Conservation (phyloP, 2,797 vertebrate genomes). For the Eurystomus glaucurus region DNA sequence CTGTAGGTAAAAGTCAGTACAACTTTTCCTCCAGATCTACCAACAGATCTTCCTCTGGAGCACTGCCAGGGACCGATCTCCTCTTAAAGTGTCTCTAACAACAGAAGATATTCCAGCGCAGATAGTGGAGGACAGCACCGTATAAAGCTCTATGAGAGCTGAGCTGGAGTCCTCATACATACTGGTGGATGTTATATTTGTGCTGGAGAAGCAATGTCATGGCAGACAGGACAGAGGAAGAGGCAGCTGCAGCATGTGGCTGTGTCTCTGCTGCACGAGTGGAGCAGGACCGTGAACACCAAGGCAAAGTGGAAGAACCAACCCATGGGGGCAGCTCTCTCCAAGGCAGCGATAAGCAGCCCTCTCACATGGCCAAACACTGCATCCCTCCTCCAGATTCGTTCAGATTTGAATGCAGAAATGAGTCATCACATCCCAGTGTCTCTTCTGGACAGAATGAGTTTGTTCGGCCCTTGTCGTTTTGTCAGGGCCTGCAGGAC, state of each 20-base stretch:
- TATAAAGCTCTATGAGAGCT: neutral
- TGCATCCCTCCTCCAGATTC: neutral
- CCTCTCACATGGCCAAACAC: neutral
- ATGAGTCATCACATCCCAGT: neutral
- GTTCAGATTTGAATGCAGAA: neutral
- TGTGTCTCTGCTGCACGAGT: too few species aligned
- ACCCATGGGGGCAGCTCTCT: rapidly evolving
- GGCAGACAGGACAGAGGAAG: neutral
- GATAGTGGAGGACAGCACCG: neutral
- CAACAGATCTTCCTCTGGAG: neutral
- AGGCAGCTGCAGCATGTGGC: neutral
- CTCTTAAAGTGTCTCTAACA: too few species aligned
- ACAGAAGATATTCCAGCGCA: neutral
- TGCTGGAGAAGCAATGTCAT: neutral
- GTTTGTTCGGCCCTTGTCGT: rapidly evolving
- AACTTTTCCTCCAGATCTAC: neutral
- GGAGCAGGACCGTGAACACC: neutral
- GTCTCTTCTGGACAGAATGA: neutral
- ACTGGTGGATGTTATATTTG: neutral
- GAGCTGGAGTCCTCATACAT: neutral
- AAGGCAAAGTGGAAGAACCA: neutral
- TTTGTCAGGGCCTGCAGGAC: neutral
- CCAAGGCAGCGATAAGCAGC: neutral
- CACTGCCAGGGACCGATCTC: neutral
- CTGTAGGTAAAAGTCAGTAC: neutral